Evolutionary conservation across 2,797 vertebrate genomes (phyloP).

Genomic region (Argya squamiceps): DNA sequence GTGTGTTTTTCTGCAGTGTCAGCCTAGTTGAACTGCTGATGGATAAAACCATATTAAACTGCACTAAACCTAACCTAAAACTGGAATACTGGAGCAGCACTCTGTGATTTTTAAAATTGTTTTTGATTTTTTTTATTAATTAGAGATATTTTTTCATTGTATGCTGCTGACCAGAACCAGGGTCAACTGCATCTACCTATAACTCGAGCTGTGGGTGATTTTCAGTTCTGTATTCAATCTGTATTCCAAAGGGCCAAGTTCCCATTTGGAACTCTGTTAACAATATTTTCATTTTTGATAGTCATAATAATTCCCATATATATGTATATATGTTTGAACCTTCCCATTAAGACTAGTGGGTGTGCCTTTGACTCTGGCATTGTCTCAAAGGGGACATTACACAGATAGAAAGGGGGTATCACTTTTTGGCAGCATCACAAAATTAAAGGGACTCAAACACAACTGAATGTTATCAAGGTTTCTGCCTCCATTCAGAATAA

Average conservation of each 20-base stretch:
- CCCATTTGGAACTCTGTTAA: not conserved
- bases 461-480: conserved; percentile 42
- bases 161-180: not conserved
- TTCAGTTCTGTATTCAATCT: not conserved
- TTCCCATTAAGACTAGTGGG: not conserved
- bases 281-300: not conserved
- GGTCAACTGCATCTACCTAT: not conserved
- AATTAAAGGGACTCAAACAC: conserved; percentile 22
- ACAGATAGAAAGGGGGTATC: not conserved
- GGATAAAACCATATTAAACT: not conserved
- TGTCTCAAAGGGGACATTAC: conserved; percentile 11
- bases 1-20: not conserved
- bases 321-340: not conserved
- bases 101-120: not conserved
- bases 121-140: not conserved
- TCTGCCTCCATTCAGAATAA: conserved; percentile 51
- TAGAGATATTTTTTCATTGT: not conserved
- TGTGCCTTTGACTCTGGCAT: conserved; percentile 11
- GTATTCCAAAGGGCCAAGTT: not conserved
- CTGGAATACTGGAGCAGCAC: not conserved
- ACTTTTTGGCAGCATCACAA: not conserved
- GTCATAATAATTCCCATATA: not conserved
- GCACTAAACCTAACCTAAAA: not conserved
- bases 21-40: not conserved
- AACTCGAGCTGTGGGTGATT: not conserved